These are phyloP conservation scores for Hyperopisus bebe DNA, from an alignment of 2,113 vertebrate genomes.

Conservation along the genomic window DNA sequence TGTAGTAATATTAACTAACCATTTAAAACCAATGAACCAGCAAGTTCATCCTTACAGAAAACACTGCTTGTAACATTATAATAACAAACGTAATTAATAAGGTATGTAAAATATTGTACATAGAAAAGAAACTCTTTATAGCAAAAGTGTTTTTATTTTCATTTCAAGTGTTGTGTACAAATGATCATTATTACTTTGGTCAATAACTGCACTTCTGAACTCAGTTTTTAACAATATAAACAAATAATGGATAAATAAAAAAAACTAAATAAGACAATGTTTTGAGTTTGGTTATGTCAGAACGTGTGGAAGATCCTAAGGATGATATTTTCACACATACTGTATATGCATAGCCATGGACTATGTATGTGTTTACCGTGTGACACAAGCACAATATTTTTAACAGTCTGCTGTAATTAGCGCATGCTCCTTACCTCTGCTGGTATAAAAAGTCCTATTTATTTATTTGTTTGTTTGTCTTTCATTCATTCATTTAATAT, in stretches of 20 bases:
- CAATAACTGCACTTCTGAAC: background rate
- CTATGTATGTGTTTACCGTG: background rate
- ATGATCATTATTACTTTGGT: background rate
- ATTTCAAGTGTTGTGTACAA: background rate
- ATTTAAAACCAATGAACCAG: background rate
- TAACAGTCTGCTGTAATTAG: background rate
- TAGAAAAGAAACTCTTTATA: background rate
- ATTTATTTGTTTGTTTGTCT: background rate
- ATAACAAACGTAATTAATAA: background rate
- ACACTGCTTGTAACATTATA: background rate
- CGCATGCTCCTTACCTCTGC: too few relatives aligned
- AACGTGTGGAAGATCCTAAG: background rate
- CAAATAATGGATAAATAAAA: background rate
- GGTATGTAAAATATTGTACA: background rate
- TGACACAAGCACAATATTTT: background rate
- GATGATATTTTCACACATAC: background rate
- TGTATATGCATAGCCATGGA: background rate
- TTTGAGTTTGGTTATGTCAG: background rate
- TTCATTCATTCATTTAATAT: background rate
- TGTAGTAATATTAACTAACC: background rate
- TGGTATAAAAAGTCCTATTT: background rate
- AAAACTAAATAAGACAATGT: background rate
- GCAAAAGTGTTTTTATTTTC: background rate
- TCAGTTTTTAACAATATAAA: background rate
- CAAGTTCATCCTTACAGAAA: background rate